These are phyloP conservation scores for Hemiscyllium ocellatum DNA, from an alignment of 2,113 vertebrate species.

Conservation along the genomic window DNA sequence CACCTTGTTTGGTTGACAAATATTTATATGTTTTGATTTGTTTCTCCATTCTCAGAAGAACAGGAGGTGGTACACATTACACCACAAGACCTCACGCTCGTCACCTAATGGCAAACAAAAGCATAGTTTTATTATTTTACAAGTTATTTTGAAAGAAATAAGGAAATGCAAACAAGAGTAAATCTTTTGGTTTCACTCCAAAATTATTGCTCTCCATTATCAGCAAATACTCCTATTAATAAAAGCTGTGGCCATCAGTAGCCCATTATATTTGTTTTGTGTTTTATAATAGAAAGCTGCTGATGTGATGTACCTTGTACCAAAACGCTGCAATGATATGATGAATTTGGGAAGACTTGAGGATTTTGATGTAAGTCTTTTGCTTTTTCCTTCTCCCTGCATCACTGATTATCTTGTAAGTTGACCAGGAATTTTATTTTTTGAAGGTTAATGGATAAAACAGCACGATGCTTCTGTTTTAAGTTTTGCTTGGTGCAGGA, in stretches of 20 bases:
- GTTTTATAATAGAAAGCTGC: constrained; percentile 68
- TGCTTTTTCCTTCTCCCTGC: background rate
- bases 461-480: background rate
- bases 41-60: background rate
- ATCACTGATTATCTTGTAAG: background rate
- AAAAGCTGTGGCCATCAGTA: background rate
- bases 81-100: too few relatives aligned
- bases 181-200: background rate
- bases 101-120: background rate
- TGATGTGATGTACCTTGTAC: constrained; percentile 94
- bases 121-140: background rate
- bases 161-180: background rate
- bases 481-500: background rate
- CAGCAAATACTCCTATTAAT: background rate
- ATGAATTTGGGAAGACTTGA: constrained; percentile 97
- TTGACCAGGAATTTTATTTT: background rate
- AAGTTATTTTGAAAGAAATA: background rate
- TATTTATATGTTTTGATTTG: background rate
- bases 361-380: constrained; percentile 79
- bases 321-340: constrained; percentile 98
- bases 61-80: too few relatives aligned
- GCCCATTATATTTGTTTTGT: constrained; percentile 15
- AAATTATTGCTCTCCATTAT: background rate
- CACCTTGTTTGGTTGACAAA: background rate
- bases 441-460: background rate